Conservation (phyloP, 2,113 vertebrate species). For the Scomber japonicus region DNA sequence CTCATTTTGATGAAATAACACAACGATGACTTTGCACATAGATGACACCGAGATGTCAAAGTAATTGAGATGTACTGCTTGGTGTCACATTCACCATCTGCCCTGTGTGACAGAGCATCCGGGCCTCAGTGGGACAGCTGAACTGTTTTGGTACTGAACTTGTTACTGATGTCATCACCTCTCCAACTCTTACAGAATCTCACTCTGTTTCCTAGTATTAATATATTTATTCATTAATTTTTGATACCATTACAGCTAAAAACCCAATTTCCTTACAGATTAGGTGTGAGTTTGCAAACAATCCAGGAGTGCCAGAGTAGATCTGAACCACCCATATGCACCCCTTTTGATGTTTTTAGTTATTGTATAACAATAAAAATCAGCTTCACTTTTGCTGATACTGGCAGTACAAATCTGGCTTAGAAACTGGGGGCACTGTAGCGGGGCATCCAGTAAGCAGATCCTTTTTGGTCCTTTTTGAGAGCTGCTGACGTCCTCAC, state of each 20-base stretch:
- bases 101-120: slow-evolving; percentile 62
- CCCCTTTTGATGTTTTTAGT: neutral
- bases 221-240: no score
- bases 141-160: slow-evolving; percentile 27
- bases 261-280: neutral
- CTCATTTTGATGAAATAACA: slow-evolving; percentile 46
- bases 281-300: neutral
- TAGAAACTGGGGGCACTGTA: slow-evolving; percentile 12
- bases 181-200: slow-evolving; percentile 38
- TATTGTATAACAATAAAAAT: slow-evolving; percentile 20
- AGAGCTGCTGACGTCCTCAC: slow-evolving; percentile 39
- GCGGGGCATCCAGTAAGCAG: slow-evolving; percentile 7
- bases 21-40: slow-evolving; percentile 65
- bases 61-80: slow-evolving; percentile 63
- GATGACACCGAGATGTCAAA: slow-evolving; percentile 64
- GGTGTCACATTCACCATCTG: slow-evolving; percentile 74
- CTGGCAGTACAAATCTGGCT: slow-evolving; percentile 12
- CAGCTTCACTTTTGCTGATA: neutral
- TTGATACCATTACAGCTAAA: no score
- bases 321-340: neutral
- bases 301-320: neutral
- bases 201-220: neutral
- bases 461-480: slow-evolving; percentile 14
- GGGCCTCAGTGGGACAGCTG: slow-evolving; percentile 45
- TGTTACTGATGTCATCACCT: slow-evolving; percentile 48